Base-by-base conservation (phyloP, 2,113 vertebrate genomes). In the Oxyura jamaicensis region DNA sequence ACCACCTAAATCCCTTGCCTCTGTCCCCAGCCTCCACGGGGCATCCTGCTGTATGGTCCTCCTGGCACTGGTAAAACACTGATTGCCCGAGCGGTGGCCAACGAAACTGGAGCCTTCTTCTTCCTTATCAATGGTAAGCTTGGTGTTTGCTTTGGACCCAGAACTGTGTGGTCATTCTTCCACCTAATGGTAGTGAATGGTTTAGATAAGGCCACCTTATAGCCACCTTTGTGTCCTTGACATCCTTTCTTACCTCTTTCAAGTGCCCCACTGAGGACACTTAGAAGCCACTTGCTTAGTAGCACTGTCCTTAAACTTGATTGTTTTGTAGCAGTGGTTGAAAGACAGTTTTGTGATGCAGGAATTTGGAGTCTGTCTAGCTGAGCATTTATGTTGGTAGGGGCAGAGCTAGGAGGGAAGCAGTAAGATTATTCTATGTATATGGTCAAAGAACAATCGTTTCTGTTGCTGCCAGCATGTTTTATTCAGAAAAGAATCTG, bases 51-150 rank as follows among this genome's bases (percentile, higher is more conserved):
- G 11, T 99, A 99, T 23, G 99, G 99, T 96, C 99, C 99, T 71
- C 99, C 99, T 95, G 99, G 99, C 88, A 99, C 99, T 91, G 99
- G 99, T 96, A 99, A 99, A 98, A 99, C 99, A 28, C 97, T 99
- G 93, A 99, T 99, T 98, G 99, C 99, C 84, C 98, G 99, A 97
- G 99, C 99, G 0, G 99, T 99, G 53, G 99, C 99, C 83, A 99
- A 99, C 4, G 99, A 99, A 97, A 99, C 99, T 1, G 99, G 99
- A 83, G 99, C 99, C 29, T 99, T 99, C 95, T 99, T 99, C 97
- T 99, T 99, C 94, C 98, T 99, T 62, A 99, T 99, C 75, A 99
- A 99, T 13, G 99, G 99, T 99, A 86, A 86, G 98, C 87, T 42
- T 63, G 44, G 44, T 53, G 71, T 10, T 48, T 92, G 35, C 48